phyloP scores from a whole-genome alignment of 2,888 invertebrate genomes.

The Tubulanus polymorphus region DNA sequence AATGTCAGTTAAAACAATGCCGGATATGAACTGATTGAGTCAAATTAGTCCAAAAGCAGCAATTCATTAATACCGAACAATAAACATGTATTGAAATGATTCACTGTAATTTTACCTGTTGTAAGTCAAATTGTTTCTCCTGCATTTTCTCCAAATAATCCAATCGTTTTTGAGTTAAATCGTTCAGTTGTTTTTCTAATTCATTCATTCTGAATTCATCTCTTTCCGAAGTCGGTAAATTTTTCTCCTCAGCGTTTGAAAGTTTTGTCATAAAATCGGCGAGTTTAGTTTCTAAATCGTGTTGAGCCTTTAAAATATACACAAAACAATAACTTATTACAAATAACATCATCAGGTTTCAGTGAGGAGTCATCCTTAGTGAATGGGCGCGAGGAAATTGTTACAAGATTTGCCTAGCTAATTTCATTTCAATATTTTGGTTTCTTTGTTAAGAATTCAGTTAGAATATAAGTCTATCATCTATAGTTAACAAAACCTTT shows the following conservation, averaged over 20 bases:
- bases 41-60: too few species aligned
- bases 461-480: not conserved
- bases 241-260: conserved; percentile 19
- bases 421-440: not conserved
- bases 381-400: too few species aligned
- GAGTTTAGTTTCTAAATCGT: conserved; percentile 40
- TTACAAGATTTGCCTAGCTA: too few species aligned
- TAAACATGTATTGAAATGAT: too few species aligned
- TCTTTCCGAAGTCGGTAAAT: not conserved
- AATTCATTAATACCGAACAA: too few species aligned
- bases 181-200: conserved; percentile 35
- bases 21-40: too few species aligned
- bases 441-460: not conserved
- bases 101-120: too few species aligned
- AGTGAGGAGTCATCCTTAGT: too few species aligned
- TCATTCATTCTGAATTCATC: conserved; percentile 19
- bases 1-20: too few species aligned
- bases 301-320: conserved; percentile 31
- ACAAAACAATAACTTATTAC: not conserved
- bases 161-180: conserved; percentile 36
- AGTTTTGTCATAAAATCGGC: conserved; percentile 32
- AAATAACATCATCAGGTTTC: too few species aligned
- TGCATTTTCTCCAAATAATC: conserved; percentile 41
- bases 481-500: not conserved
- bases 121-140: conserved; percentile 39